These are phyloP conservation scores for Netta rufina DNA, from an alignment of 2,797 vertebrate genomes.

Conservation along the genomic window DNA sequence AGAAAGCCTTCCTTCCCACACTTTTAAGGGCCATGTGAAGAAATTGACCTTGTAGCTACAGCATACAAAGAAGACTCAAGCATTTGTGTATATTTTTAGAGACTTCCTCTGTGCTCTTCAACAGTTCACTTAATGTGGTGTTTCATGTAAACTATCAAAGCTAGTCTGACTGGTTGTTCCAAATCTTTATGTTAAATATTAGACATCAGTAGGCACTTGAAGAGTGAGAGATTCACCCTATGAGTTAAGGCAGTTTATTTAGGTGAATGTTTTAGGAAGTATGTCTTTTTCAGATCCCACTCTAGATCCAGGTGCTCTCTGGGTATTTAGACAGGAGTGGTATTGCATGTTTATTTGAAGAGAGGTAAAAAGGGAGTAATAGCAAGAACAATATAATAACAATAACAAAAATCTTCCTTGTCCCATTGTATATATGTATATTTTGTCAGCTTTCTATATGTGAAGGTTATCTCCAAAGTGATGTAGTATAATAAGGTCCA, in stretches of 20 bases:
- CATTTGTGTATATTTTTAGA: background rate
- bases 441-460: background rate
- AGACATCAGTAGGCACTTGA: rapidly evolving
- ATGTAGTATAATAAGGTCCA: background rate
- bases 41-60: background rate
- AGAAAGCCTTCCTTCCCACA: background rate
- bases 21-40: background rate
- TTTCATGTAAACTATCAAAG: background rate
- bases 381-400: background rate
- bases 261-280: background rate
- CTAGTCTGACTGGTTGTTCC: background rate
- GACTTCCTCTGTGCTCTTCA: background rate
- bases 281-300: background rate
- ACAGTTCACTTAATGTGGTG: background rate
- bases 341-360: background rate
- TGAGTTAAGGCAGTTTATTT: background rate
- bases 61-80: background rate
- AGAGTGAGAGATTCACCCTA: background rate
- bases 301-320: background rate
- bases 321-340: background rate
- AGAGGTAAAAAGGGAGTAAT: background rate
- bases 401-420: background rate
- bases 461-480: background rate
- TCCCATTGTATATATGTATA: background rate
- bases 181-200: background rate